Conservation (phyloP, 2,113 vertebrate genomes). For the Dicaeum eximium region DNA sequence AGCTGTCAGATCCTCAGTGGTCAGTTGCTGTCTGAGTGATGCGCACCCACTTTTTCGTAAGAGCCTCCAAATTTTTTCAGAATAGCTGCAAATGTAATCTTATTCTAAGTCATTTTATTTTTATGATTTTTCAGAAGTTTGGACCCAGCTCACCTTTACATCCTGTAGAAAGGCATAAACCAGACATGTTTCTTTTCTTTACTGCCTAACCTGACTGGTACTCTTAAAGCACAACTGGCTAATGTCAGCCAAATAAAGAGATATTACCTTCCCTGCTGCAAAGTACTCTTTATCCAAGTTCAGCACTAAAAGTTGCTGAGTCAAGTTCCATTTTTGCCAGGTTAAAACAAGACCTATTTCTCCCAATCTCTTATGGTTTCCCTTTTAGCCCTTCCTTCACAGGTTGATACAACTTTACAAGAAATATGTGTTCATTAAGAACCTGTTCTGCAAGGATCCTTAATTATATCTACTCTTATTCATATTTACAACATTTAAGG, state of each 20-base stretch:
- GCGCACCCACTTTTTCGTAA: not conserved
- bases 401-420: not conserved
- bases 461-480: not conserved
- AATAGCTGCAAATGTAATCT: not conserved
- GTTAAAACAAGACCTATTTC: not conserved
- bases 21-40: not conserved
- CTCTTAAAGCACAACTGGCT: not conserved
- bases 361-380: not conserved
- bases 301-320: not conserved
- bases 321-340: not conserved
- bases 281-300: not conserved
- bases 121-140: not conserved
- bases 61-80: rapidly evolving
- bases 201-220: not conserved
- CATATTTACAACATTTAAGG: not conserved
- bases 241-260: not conserved
- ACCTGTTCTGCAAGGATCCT: not conserved
- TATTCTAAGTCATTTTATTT: not conserved
- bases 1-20: not conserved
- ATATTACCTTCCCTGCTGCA: not conserved
- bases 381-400: not conserved
- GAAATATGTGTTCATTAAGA: not conserved
- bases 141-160: not conserved
- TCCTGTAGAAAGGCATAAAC: not conserved
- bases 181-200: not conserved